Evolutionary conservation across 1,140 invertebrate genomes (phyloP).

Genomic region (Brachionus rubens): DNA sequence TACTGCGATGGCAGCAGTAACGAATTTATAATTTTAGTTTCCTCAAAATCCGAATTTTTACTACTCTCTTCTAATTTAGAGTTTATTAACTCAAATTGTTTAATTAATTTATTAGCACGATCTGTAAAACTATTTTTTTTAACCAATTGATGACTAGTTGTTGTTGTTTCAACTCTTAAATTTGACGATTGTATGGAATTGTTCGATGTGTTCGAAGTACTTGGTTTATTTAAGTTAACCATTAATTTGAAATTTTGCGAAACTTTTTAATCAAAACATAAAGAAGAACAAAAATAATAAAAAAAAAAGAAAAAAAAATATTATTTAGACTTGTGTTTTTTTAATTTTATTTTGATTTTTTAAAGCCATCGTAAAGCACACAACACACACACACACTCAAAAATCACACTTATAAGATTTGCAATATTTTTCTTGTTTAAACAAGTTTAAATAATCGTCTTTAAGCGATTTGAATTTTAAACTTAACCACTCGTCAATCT

Average conservation of each 20-base stretch:
- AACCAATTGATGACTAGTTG: not conserved
- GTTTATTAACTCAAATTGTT: not conserved
- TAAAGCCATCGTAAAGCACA: too few species aligned
- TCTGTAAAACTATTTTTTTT: constrained; percentile 41
- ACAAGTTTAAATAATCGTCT: constrained; percentile 27
- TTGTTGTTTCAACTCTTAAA: not conserved
- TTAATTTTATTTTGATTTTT: constrained; percentile 1
- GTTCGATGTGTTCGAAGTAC: not conserved
- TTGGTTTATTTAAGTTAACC: constrained; percentile 28
- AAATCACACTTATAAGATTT: too few species aligned
- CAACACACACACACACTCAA: too few species aligned
- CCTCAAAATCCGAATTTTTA: not conserved
- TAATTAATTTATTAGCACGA: constrained; percentile 11
- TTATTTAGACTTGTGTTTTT: not conserved
- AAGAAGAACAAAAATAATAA: too few species aligned
- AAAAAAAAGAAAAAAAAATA: not conserved
- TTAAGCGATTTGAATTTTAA: not conserved
- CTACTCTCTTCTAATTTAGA: not conserved
- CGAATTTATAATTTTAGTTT: constrained; percentile 10
- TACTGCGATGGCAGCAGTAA: constrained; percentile 38
- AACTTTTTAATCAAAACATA: too few species aligned
- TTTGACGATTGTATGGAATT: not conserved
- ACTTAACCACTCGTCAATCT: too few species aligned
- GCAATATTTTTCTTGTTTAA: too few species aligned
- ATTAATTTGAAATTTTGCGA: constrained; percentile 24